Percentiles rank a stretch among this genome's conserved stretches.
phyloP scores from a whole-genome alignment of 2,797 vertebrate genomes.

The Lepus townsendii region DNA sequence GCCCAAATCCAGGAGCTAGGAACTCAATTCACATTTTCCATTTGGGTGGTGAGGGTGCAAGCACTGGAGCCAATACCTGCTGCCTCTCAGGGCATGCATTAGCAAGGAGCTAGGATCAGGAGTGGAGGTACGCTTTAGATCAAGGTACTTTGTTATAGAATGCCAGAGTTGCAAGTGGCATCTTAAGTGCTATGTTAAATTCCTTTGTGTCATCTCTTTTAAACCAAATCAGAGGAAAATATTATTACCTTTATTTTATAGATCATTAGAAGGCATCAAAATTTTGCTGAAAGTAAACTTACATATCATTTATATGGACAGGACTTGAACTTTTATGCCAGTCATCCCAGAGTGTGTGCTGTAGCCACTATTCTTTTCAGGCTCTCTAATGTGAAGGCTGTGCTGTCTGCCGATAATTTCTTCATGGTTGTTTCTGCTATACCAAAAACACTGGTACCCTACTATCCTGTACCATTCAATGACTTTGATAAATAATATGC shows the following conservation, averaged over 20 bases:
- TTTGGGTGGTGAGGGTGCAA: too few relatives aligned
- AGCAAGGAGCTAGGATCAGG: too few relatives aligned
- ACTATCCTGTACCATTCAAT: background rate
- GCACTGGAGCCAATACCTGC: too few relatives aligned
- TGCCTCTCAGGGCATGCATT: too few relatives aligned
- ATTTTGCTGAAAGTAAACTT: background rate
- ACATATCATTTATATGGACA: background rate
- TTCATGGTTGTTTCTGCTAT: background rate
- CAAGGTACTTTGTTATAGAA: too few relatives aligned
- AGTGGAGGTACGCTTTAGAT: too few relatives aligned
- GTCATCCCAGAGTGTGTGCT: background rate
- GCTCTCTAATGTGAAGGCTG: background rate
- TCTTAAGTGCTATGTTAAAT: too few relatives aligned
- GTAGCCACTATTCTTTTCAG: background rate
- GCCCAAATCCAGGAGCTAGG: too few relatives aligned
- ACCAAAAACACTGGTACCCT: background rate
- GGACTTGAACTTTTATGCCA: background rate
- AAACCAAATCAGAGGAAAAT: too few relatives aligned
- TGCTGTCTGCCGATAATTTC: background rate
- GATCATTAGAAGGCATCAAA: background rate
- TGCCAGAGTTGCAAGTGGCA: too few relatives aligned
- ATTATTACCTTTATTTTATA: background rate
- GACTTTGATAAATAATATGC: background rate
- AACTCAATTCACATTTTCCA: too few relatives aligned
- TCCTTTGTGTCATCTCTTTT: too few relatives aligned